These are phyloP conservation scores for Xylophagus ater DNA, from an alignment of 2,888 invertebrate species.

Conservation along the genomic window DNA sequence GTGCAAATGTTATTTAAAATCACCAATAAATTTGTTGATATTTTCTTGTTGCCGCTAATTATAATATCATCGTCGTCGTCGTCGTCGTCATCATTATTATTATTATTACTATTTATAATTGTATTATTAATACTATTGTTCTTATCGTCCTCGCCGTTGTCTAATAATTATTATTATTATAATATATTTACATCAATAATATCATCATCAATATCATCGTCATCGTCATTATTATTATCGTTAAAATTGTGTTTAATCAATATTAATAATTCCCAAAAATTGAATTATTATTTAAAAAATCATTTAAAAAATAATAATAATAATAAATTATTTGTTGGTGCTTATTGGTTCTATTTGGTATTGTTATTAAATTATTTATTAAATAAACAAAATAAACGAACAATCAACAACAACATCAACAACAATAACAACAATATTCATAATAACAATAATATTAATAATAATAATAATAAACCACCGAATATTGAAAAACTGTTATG, in stretches of 20 bases:
- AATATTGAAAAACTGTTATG: too few relatives aligned
- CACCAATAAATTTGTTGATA: slow-evolving; percentile 9
- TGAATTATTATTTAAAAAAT: too few relatives aligned
- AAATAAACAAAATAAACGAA: slow-evolving; percentile 7
- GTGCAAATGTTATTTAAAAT: slow-evolving; percentile 11
- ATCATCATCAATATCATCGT: slow-evolving; percentile 1
- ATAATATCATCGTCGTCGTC: slow-evolving; percentile 2
- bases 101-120: too few relatives aligned
- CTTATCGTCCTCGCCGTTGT: slow-evolving; percentile 1
- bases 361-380: slow-evolving; percentile 7
- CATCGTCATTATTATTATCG: slow-evolving; percentile 3
- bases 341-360: slow-evolving; percentile 6
- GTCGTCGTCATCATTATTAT: background rate
- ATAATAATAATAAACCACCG: too few relatives aligned
- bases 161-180: slow-evolving; percentile 1
- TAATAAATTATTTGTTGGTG: too few relatives aligned
- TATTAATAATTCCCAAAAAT: too few relatives aligned
- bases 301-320: too few relatives aligned
- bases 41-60: slow-evolving; percentile 7
- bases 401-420: slow-evolving; percentile 10
- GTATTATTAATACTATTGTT: too few relatives aligned
- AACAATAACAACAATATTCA: slow-evolving; percentile 7
- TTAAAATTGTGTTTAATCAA: too few relatives aligned
- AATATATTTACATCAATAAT: background rate
- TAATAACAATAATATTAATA: background rate